Evolutionary conservation across 2,888 invertebrate genomes (phyloP).

Genomic region (Gerris lacustris): DNA sequence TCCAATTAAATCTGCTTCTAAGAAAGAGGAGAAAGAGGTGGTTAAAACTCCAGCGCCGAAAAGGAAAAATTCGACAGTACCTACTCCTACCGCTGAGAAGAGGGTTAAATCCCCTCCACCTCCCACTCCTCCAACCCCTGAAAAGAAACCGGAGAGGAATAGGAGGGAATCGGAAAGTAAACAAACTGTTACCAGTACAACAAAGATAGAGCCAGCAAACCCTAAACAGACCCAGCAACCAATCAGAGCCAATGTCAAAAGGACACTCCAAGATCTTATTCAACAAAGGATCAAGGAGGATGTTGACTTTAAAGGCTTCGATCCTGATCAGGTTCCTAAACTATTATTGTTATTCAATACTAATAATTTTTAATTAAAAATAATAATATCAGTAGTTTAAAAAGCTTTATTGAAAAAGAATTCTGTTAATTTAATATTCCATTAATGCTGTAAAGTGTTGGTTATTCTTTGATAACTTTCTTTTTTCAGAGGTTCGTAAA

Average conservation of each 20-base stretch:
- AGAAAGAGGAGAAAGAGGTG: conserved; percentile 36
- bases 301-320: conserved; percentile 36
- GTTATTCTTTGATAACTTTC: background rate
- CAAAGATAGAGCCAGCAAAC: background rate
- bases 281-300: conserved; percentile 45
- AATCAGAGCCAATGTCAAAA: conserved; percentile 69
- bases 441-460: no score
- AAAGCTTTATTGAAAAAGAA: no score
- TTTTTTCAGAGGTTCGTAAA: background rate
- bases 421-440: no score
- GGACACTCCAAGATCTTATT: conserved; percentile 55
- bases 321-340: conserved; percentile 24
- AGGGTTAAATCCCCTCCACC: background rate
- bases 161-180: conserved; percentile 24
- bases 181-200: conserved; percentile 20
- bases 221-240: conserved; percentile 42
- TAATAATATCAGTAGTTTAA: background rate
- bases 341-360: background rate
- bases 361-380: background rate
- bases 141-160: conserved; percentile 32
- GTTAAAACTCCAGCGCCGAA: conserved; percentile 29
- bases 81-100: background rate
- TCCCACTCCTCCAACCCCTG: conserved; percentile 29
- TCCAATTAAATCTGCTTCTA: conserved; percentile 28
- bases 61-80: background rate